Base-by-base conservation (phyloP, 2,888 invertebrate species). In the Eristalis arbustorum region DNA sequence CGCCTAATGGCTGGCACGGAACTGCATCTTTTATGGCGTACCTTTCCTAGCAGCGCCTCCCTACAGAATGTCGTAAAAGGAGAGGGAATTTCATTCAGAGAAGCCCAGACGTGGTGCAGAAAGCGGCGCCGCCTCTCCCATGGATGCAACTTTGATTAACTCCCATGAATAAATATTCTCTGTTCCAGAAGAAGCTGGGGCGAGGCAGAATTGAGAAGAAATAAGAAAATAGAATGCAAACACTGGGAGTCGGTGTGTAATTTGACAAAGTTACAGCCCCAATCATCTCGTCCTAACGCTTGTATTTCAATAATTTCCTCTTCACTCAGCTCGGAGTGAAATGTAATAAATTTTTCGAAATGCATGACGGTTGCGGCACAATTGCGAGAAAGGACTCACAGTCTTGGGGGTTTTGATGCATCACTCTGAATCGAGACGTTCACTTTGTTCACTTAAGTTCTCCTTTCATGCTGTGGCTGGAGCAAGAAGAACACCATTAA, bases 61-160 rank as follows among this genome's bases (percentile, higher is more conserved):
- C 18, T 59, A 67, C 42, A 40, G 56, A 56, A 64, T 18, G 49
- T 61, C 76, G 18, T 69, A 64, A 81, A 81, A 81, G 63, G 61
- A 77, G 49, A 10, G 59, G 40, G 67, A 72, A 73, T 68, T 76
- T 34, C 67, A 61, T 63, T 25, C 59, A 67, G 28, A 71, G 37
- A 63, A 31, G 23, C 57, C 23, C 56, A 63, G 72, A 77, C 73
- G 67, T 34, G 18, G 73, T 49, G 61, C 72, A 73, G 28, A 61
- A 28, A 37, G 73, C 73, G 8, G 4, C 31, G 34, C 34, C 13
- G 23, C 59, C 59, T 28, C 40, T 72, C 61, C 63, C 34, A 31
- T 4, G 59, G 28, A 72, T 68, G 75, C 72, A 64, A 81, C 77
- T 85, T 77, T 73, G 81, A 74, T 85, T 77, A 85, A 77, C 68